Conservation (phyloP, 37 sponge, comb jelly and placozoan species). For the Geodia barretti region DNA sequence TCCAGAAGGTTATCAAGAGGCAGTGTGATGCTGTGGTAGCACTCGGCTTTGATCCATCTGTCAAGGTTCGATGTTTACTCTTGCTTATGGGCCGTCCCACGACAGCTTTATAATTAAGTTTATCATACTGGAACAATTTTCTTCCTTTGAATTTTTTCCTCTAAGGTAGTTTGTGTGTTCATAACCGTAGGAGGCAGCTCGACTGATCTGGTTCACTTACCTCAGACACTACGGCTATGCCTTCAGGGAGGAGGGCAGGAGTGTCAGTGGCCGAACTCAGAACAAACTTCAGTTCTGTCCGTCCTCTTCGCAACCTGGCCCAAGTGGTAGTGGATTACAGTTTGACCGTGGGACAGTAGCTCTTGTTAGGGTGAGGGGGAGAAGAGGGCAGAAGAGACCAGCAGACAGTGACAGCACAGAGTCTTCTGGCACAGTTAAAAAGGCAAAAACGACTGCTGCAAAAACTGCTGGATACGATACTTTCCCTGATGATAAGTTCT, state of each 20-base stretch:
- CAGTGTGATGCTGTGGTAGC: conserved; percentile 53
- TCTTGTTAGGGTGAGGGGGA: background rate
- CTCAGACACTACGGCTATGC: conserved; percentile 52
- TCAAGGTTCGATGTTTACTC: conserved; percentile 25
- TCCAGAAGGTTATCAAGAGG: conserved; percentile 40
- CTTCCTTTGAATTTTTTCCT: background rate
- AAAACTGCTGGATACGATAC: background rate
- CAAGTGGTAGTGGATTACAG: background rate
- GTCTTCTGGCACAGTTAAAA: background rate
- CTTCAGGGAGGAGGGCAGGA: background rate
- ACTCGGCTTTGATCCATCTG: conserved; percentile 41
- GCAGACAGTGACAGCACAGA: background rate
- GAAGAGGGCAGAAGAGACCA: background rate
- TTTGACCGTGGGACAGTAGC: background rate
- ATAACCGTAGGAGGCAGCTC: conserved; percentile 35
- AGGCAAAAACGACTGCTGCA: background rate
- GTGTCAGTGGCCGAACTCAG: background rate
- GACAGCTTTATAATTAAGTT: background rate
- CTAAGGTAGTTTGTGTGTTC: background rate
- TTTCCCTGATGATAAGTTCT: conserved; percentile 25
- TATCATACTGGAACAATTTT: background rate
- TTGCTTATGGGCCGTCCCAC: background rate
- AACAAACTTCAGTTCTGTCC: too few relatives aligned
- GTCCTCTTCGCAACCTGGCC: background rate
- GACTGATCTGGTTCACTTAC: conserved; percentile 42